Conservation (phyloP, 1,140 invertebrate genomes). For the Venturia canescens region DNA sequence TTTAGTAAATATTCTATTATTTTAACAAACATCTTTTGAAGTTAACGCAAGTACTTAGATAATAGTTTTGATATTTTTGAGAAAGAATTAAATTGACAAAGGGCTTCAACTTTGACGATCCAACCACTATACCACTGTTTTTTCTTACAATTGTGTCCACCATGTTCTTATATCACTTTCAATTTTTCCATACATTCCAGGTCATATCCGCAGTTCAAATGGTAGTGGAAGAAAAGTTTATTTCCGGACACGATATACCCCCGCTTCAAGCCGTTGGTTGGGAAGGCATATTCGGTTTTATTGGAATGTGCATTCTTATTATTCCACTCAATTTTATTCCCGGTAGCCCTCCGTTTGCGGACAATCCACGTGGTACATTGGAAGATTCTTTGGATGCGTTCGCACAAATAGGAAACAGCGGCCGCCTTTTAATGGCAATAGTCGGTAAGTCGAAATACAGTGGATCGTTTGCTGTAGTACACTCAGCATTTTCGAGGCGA, state of each 20-base stretch:
- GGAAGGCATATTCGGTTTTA: conserved; percentile 95
- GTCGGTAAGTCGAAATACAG: conserved; percentile 77
- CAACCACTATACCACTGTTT: too few relatives aligned
- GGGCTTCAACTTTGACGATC: too few relatives aligned
- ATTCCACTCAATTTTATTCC: conserved; percentile 92
- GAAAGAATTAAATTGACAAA: too few relatives aligned
- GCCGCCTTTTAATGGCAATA: conserved; percentile 81
- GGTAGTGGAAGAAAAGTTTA: conserved; percentile 96
- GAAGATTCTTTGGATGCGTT: conserved; percentile 93
- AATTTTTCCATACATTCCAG: conserved; percentile 53
- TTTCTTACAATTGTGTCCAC: too few relatives aligned
- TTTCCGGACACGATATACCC: conserved; percentile 89
- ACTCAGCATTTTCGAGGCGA: not conserved
- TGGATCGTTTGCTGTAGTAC: not conserved
- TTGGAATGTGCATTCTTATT: conserved; percentile 84
- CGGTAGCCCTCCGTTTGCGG: conserved; percentile 85
- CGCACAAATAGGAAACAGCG: conserved; percentile 86
- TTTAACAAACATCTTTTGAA: too few relatives aligned
- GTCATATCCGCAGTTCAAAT: conserved; percentile 94
- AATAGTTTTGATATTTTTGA: too few relatives aligned
- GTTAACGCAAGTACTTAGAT: too few relatives aligned
- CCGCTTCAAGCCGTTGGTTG: conserved; percentile 92
- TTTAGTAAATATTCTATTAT: too few relatives aligned
- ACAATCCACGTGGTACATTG: conserved; percentile 86
- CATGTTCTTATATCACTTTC: not conserved